Evolutionary conservation across 2,888 invertebrate genomes (phyloP).

Genomic region (Tinea pellionella): DNA sequence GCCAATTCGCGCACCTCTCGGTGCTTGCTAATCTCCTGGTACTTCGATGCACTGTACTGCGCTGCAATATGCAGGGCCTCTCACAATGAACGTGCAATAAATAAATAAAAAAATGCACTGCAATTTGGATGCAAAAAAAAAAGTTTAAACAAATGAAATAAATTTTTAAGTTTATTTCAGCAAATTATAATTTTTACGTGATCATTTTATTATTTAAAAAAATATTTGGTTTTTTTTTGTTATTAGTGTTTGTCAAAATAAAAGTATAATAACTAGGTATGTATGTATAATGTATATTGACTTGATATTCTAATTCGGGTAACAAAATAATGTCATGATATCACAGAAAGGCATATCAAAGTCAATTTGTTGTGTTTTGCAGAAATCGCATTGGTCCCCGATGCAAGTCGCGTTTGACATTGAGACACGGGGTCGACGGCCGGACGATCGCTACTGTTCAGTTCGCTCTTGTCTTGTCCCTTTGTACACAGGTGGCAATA

Average conservation of each 20-base stretch:
- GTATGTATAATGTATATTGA: background rate
- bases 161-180: too few species aligned
- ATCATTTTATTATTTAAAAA: too few species aligned
- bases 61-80: conserved; percentile 14
- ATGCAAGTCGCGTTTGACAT: conserved; percentile 10
- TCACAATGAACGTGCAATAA: background rate
- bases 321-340: background rate
- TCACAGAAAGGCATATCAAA: background rate
- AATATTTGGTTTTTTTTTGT: too few species aligned
- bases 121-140: too few species aligned
- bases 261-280: too few species aligned
- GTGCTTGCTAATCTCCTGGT: conserved; percentile 12
- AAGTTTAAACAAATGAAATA: too few species aligned
- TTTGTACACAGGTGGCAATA: conserved; percentile 6
- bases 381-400: conserved; percentile 1
- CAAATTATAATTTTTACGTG: too few species aligned
- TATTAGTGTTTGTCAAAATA: too few species aligned
- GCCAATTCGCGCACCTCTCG: conserved; percentile 1
- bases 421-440: conserved; percentile 5
- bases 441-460: conserved; percentile 1
- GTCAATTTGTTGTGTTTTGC: background rate
- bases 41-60: conserved; percentile 13
- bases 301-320: background rate
- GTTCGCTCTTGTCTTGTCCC: conserved; percentile 7
- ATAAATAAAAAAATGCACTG: background rate